Percentiles rank a stretch among this genome's conserved stretches.
Evolutionary conservation across 1,140 invertebrate genomes (phyloP).

Genomic region (Diabrotica undecimpunctata): DNA sequence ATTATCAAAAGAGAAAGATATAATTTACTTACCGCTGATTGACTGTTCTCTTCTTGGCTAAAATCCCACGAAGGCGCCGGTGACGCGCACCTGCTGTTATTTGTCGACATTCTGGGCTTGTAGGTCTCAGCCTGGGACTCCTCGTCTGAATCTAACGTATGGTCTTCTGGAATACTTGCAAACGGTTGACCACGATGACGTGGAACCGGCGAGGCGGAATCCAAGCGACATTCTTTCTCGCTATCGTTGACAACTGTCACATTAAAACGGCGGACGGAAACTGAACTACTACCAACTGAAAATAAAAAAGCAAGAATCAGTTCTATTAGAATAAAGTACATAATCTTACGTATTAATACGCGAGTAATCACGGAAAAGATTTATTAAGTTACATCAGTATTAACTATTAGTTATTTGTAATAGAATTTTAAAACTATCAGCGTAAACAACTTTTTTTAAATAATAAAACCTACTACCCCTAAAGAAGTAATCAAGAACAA

Average conservation of each 20-base stretch:
- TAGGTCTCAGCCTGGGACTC: background rate
- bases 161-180: conserved; percentile 45
- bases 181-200: conserved; percentile 42
- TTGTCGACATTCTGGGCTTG: conserved; percentile 18
- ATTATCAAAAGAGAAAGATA: no score
- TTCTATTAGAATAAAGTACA: background rate
- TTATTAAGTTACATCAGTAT: no score
- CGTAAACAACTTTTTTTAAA: no score
- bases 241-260: conserved; percentile 41
- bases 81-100: conserved; percentile 36
- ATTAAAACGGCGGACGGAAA: conserved; percentile 42
- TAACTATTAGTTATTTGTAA: no score
- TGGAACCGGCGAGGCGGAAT: conserved; percentile 37
- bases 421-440: no score
- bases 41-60: conserved; percentile 41
- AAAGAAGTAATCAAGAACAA: no score
- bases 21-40: conserved; percentile 35
- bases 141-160: conserved; percentile 33
- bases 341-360: background rate
- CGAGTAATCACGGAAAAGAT: no score
- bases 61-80: conserved; percentile 46
- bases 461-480: no score
- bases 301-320: conserved; percentile 17
- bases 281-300: conserved; percentile 23
- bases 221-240: conserved; percentile 21